Evolutionary conservation across 2,888 invertebrate species (phyloP).

Genomic region (Hesperia comma): DNA sequence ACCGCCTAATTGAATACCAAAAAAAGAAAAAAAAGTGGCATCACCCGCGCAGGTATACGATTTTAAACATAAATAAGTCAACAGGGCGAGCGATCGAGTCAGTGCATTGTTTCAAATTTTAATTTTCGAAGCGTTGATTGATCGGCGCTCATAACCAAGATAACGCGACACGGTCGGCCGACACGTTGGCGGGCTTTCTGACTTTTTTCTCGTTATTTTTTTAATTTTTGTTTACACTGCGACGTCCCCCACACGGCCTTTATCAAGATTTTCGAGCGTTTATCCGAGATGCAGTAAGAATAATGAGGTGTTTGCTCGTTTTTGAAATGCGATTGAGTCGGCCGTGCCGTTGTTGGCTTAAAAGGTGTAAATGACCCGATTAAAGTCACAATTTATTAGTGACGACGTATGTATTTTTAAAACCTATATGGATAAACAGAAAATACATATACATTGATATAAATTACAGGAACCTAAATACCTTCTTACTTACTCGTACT

Average conservation of each 20-base stretch:
- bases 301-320: conserved; percentile 35
- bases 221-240: conserved; percentile 44
- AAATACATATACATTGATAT: too few species aligned
- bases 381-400: conserved; percentile 29
- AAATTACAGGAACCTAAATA: too few species aligned
- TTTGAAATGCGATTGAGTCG: conserved; percentile 32
- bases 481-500: too few species aligned
- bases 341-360: conserved; percentile 24
- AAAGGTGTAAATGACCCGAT: conserved; percentile 36
- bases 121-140: conserved; percentile 72
- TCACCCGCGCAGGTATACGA: conserved; percentile 36
- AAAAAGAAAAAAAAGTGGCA: conserved; percentile 31
- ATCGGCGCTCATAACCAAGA: conserved; percentile 67
- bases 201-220: conserved; percentile 39
- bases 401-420: conserved; percentile 36
- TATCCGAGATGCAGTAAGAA: conserved; percentile 36
- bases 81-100: conserved; percentile 48
- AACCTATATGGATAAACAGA: not conserved
- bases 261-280: conserved; percentile 58
- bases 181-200: conserved; percentile 58
- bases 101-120: conserved; percentile 67
- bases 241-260: conserved; percentile 61
- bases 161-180: conserved; percentile 68
- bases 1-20: conserved; percentile 38
- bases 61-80: conserved; percentile 39